Evolutionary conservation across 1,140 invertebrate genomes (phyloP).

Genomic region (Archivesica marissinica): DNA sequence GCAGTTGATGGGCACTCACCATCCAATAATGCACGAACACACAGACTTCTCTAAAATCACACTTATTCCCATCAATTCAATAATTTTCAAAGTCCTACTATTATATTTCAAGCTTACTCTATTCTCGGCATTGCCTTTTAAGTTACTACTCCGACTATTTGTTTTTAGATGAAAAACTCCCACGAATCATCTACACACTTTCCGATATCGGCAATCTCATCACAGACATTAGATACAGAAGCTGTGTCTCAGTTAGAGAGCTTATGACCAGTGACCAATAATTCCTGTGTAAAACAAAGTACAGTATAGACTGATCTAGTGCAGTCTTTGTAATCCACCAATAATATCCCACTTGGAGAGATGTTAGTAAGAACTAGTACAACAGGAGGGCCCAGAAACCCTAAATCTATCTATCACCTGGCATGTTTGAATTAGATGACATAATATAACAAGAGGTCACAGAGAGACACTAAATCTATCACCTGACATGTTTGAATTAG

Average conservation of each 20-base stretch:
- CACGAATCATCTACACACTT: too few species aligned
- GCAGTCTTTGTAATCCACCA: too few species aligned
- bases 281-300: background rate
- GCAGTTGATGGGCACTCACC: too few species aligned
- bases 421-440: background rate
- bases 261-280: constrained; percentile 8
- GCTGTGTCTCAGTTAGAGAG: background rate
- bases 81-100: background rate
- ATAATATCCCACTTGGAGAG: background rate
- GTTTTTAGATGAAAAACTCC: too few species aligned
- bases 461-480: background rate
- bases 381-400: background rate
- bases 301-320: too few species aligned
- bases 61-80: too few species aligned
- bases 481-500: too few species aligned
- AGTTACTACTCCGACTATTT: too few species aligned
- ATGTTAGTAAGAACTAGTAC: background rate
- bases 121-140: background rate
- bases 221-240: background rate
- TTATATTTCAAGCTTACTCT: background rate
- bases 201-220: too few species aligned
- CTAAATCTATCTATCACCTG: background rate
- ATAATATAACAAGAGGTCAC: background rate
- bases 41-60: too few species aligned
- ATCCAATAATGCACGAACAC: too few species aligned